phyloP scores from a whole-genome alignment of 2,113 vertebrate species.

The Pelecanus crispus region DNA sequence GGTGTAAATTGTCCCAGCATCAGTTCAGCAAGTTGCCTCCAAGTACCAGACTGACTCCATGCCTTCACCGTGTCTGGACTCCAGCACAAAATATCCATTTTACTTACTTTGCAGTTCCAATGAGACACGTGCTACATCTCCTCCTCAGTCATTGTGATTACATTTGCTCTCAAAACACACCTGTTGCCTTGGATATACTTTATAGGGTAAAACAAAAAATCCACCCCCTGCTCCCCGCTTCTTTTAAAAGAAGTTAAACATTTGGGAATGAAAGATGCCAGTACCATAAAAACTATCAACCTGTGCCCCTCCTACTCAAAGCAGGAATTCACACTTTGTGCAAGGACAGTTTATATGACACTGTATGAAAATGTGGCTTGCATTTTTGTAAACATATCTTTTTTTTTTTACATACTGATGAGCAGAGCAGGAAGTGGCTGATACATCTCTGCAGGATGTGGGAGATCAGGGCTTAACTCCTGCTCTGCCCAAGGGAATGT shows the following conservation, averaged over 20 bases:
- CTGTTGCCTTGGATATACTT: neutral
- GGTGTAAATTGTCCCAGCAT: neutral
- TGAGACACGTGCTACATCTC: neutral
- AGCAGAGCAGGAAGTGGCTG: neutral
- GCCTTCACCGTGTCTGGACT: rapidly evolving
- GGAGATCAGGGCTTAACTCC: neutral
- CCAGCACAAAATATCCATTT: neutral
- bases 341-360: neutral
- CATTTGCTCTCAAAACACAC: neutral
- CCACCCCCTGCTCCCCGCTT: rapidly evolving
- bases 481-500: neutral
- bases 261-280: neutral
- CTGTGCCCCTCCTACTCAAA: neutral
- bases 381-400: neutral
- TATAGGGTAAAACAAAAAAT: neutral
- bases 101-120: neutral
- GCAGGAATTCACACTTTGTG: neutral
- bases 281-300: neutral
- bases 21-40: neutral
- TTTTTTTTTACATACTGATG: neutral
- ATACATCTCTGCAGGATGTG: neutral
- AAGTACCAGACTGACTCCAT: neutral
- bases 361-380: neutral
- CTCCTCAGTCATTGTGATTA: neutral
- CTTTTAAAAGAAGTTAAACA: neutral